A percentile compares a stretch with the other conserved stretches of the same genome.
Conservation (phyloP, 2,113 vertebrate species). For the Orcinus orca region DNA sequence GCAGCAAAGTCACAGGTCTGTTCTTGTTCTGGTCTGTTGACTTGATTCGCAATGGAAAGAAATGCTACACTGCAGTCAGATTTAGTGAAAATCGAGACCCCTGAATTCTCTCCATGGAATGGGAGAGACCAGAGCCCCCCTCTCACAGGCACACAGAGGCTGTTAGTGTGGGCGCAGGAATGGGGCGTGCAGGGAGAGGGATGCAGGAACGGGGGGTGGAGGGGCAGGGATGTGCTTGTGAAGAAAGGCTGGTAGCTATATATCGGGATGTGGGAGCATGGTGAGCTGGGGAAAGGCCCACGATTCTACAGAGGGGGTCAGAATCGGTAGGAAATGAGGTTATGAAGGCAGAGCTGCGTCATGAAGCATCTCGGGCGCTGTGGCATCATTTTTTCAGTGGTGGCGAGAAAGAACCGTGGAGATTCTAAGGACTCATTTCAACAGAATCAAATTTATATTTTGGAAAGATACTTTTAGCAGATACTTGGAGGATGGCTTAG, state of each 20-base stretch:
- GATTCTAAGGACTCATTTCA: not conserved
- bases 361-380: accelerated
- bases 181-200: accelerated
- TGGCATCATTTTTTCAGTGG: not conserved
- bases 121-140: not conserved
- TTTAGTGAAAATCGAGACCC: not conserved
- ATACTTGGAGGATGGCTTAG: not conserved
- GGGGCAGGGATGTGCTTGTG: not conserved
- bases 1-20: not conserved
- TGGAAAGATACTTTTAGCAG: not conserved
- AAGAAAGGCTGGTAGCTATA: not conserved
- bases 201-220: too few species aligned
- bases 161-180: not conserved
- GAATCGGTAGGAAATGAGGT: not conserved
- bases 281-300: not conserved
- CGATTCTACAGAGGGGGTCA: not conserved
- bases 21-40: not conserved
- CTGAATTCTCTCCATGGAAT: not conserved
- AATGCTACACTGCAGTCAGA: not conserved
- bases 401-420: not conserved
- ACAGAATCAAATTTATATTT: not conserved
- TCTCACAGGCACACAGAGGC: not conserved
- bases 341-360: not conserved
- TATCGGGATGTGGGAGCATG: not conserved
- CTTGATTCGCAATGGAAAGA: not conserved